Percentiles rank a stretch among this genome's conserved stretches.
Evolutionary conservation across 2,888 invertebrate species (phyloP).

Genomic region (Oasisia sp.): DNA sequence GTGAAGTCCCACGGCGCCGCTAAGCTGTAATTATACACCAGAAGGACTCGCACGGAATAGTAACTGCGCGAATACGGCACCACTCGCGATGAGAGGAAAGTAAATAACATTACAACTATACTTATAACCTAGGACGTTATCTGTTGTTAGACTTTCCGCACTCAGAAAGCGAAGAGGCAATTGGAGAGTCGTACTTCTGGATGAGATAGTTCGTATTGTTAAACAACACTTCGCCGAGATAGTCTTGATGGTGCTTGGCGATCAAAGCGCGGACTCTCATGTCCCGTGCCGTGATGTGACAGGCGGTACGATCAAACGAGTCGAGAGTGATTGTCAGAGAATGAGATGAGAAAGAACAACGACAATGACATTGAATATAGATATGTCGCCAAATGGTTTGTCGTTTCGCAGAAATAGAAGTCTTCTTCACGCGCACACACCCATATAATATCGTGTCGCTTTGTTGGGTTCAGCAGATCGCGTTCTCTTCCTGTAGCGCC

Average conservation of each 20-base stretch:
- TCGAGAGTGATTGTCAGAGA: neutral
- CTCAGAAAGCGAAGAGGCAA: neutral
- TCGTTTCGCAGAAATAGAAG: neutral
- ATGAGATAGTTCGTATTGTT: neutral
- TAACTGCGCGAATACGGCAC: no score
- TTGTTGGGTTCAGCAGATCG: neutral
- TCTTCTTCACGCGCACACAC: neutral
- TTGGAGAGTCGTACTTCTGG: neutral
- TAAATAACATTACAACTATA: neutral
- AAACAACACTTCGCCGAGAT: neutral
- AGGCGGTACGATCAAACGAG: neutral
- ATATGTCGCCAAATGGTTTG: neutral
- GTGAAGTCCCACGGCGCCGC: no score
- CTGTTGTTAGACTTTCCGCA: neutral
- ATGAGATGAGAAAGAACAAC: neutral
- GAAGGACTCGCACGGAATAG: no score
- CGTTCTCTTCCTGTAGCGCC: no score
- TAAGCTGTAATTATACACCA: no score
- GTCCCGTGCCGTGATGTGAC: neutral
- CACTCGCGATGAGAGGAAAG: neutral
- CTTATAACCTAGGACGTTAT: neutral
- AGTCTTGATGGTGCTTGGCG: neutral
- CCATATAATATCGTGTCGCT: no score
- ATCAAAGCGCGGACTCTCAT: neutral
- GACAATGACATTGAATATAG: neutral